These are phyloP conservation scores for Melanerpes aurifrons DNA, from an alignment of 2,113 vertebrate genomes.

Conservation along the genomic window DNA sequence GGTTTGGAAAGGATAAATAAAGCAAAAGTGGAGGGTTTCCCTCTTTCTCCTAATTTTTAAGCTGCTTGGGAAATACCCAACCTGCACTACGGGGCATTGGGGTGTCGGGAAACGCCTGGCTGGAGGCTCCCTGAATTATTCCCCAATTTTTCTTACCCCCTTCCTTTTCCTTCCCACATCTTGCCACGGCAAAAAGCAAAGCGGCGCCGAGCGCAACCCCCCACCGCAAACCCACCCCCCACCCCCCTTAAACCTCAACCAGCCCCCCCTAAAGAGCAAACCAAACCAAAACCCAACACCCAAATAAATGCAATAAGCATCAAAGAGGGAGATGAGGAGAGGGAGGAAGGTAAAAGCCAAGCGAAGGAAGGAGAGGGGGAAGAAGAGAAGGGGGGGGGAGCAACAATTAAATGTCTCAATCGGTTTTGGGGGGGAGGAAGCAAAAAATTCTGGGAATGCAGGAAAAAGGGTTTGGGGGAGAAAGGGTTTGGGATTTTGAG, in stretches of 20 bases:
- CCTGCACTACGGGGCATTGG: not conserved
- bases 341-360: not conserved
- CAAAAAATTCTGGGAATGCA: conserved; percentile 41
- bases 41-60: not conserved
- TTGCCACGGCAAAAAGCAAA: not conserved
- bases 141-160: not conserved
- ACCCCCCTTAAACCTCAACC: no score
- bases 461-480: not conserved
- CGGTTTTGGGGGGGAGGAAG: not conserved
- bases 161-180: not conserved
- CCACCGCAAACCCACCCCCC: not conserved
- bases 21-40: not conserved
- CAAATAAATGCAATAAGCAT: not conserved
- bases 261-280: no score
- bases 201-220: not conserved
- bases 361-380: not conserved
- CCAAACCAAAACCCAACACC: not conserved
- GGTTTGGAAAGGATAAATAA: not conserved
- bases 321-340: not conserved
- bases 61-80: not conserved
- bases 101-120: not conserved
- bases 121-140: not conserved
- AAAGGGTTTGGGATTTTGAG: not conserved
- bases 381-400: no score
- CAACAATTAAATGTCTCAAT: not conserved